A percentile compares a stretch with the other conserved stretches of the same genome.
phyloP scores from a whole-genome alignment of 2,113 vertebrate species.

The Pyrgilauda ruficollis region DNA sequence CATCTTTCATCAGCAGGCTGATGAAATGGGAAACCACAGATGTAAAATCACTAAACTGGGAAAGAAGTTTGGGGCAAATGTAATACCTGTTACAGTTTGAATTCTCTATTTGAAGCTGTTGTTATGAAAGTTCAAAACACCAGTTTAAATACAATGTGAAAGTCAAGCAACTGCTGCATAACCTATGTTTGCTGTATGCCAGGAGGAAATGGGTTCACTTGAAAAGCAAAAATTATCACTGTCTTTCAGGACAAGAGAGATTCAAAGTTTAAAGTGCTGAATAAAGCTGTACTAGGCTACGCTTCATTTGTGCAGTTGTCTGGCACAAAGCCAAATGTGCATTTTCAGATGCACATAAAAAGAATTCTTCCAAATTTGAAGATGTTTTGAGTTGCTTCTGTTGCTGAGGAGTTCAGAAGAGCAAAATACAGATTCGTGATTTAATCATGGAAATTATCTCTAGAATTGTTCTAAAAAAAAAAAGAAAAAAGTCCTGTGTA shows the following conservation, averaged over 20 bases:
- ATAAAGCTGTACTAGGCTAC: neutral
- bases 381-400: neutral
- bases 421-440: neutral
- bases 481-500: neutral
- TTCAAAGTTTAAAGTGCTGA: neutral
- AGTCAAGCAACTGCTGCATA: neutral
- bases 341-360: neutral
- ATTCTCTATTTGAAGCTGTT: neutral
- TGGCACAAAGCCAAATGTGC: conserved; percentile 20
- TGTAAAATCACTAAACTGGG: neutral
- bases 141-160: neutral
- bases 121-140: neutral
- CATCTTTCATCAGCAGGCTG: neutral
- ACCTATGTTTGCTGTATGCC: neutral
- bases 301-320: neutral
- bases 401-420: neutral
- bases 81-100: neutral
- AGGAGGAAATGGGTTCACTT: neutral
- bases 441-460: neutral
- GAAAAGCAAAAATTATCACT: neutral
- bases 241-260: neutral
- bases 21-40: neutral
- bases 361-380: neutral
- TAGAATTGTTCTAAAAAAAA: neutral
- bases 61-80: neutral